phyloP scores from a whole-genome alignment of 2,797 vertebrate genomes.

The Sebastes steindachneri region DNA sequence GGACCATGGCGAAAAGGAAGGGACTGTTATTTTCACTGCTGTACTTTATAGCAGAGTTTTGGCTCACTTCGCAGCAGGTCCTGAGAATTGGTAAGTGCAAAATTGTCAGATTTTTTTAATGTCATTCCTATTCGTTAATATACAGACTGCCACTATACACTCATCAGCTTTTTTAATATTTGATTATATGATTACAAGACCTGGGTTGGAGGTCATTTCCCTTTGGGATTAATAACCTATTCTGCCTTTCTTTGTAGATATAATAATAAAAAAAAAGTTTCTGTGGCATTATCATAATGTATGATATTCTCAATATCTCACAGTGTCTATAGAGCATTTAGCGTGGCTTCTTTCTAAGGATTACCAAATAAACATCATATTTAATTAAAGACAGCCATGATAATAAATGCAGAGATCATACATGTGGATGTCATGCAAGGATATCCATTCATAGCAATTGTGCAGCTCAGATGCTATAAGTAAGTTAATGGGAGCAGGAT shows the following conservation, averaged over 20 bases:
- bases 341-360: neutral
- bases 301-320: neutral
- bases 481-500: neutral
- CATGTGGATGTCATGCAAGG: neutral
- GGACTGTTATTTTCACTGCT: constrained; percentile 80
- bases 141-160: neutral
- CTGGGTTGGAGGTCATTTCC: neutral
- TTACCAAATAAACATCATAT: neutral
- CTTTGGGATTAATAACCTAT: neutral
- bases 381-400: neutral
- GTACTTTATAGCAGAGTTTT: constrained; percentile 83
- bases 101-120: neutral
- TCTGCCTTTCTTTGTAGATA: neutral
- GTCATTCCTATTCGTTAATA: neutral
- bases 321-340: neutral
- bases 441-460: neutral
- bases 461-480: neutral
- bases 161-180: neutral
- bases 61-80: constrained; percentile 90
- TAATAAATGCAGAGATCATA: constrained; percentile 1
- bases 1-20: constrained; percentile 82
- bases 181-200: neutral
- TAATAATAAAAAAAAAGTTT: neutral
- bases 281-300: neutral
- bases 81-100: constrained; percentile 94